Evolutionary conservation across 1,140 invertebrate species (phyloP), one percentile per base, ranked within the genome.

Genomic region (Pectinophora gossypiella): DNA sequence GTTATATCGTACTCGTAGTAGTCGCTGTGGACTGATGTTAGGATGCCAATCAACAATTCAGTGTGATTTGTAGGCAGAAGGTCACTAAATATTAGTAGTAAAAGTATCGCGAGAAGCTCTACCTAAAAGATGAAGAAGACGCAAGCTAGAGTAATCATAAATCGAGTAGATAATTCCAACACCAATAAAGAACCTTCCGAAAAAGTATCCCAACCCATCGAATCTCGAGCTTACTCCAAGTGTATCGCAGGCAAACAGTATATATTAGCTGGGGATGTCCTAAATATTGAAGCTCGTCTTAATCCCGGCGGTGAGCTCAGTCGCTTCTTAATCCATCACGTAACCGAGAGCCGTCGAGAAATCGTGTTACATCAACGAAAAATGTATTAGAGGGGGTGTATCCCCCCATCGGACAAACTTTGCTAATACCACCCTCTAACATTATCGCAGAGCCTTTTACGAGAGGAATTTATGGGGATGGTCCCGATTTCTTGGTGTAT

Each of bases 361-460:
- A 89, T 87, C 87, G 87, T 87, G 87, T 87, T 87, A 85, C 84
- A 87, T 87, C 85, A 88, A 89, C 87, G 87, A 89, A 88, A 89
- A 89, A 89, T 89, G 85, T 89, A 89, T 89, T 88, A 80, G 74
- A 72, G 71, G 75, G 75, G 69, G 72, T 48, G 40, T 44, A 46
- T 61, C 61, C 63, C 77, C 79, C 68, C 56, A 87, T 85, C 84
- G 81, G 84, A 83, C 84, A 84, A 87, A 87, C 81, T 87, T 87
- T 85, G 81, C 84, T 87, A 87, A 87, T 85, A 87, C 84, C 81
- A 87, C 84, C 81, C 84, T 71, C 84, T 76, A 84, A 85, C 84
- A 87, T 87, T 85, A 87, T 87, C 84, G 84, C 75, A 62, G 76
- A 85, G 76, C 84, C 81, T 87, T 87, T 87, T 87, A 87, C 80